Percentiles rank a stretch among this genome's conserved stretches.
Evolutionary conservation across 2,113 vertebrate genomes (phyloP).

Genomic region (Labeo catla): DNA sequence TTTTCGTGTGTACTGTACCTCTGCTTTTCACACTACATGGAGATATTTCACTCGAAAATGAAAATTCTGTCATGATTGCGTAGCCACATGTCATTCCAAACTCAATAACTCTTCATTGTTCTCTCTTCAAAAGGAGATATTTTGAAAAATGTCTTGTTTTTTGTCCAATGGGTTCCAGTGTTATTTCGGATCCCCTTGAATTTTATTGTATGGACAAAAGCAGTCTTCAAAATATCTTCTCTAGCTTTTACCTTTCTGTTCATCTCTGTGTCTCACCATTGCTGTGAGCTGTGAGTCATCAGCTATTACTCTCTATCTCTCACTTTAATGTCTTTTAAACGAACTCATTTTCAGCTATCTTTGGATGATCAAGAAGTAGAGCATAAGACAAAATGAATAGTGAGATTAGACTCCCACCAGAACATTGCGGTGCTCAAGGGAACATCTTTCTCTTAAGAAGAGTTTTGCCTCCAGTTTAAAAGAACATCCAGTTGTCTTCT

Average conservation of each 20-base stretch:
- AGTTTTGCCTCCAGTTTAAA: neutral
- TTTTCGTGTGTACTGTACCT: neutral
- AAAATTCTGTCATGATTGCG: neutral
- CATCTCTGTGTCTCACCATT: neutral
- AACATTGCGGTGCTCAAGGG: slow-evolving; percentile 6
- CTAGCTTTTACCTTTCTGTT: neutral
- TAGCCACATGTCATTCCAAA: neutral
- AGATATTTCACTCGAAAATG: neutral
- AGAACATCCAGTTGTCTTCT: neutral
- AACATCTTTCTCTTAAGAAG: neutral
- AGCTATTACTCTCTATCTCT: slow-evolving; percentile 17
- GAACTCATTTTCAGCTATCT: slow-evolving; percentile 15
- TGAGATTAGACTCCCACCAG: neutral
- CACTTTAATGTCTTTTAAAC: slow-evolving; percentile 46
- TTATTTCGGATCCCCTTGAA: neutral
- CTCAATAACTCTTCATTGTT: neutral
- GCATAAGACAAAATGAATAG: slow-evolving; percentile 16
- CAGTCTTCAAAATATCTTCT: slow-evolving; percentile 2
- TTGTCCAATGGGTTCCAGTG: neutral
- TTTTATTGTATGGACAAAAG: neutral
- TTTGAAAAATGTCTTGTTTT: neutral
- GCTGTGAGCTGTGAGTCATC: neutral
- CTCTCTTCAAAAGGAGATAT: neutral
- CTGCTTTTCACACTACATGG: neutral
- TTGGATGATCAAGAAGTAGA: slow-evolving; percentile 1